phyloP scores from a whole-genome alignment of 2,888 invertebrate genomes.

The Oligia strigilis region DNA sequence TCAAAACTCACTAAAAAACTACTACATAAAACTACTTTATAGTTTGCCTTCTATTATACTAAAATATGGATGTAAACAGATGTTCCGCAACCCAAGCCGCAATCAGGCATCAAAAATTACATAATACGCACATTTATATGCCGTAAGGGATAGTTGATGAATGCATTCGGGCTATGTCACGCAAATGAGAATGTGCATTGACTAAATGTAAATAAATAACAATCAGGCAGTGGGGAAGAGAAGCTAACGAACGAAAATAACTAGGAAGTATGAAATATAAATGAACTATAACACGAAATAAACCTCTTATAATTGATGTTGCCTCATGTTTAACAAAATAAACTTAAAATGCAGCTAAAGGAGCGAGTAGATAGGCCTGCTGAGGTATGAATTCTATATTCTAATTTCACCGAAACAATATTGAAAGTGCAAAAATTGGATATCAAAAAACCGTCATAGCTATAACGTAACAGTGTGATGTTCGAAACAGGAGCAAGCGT shows the following conservation, averaged over 20 bases:
- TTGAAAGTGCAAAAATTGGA: slow-evolving; percentile 16
- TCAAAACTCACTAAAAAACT: neutral
- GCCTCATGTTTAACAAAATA: slow-evolving; percentile 22
- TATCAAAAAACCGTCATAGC: slow-evolving; percentile 42
- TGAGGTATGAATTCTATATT: neutral
- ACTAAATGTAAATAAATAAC: slow-evolving; percentile 51
- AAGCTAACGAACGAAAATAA: slow-evolving; percentile 47
- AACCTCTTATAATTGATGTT: slow-evolving; percentile 8
- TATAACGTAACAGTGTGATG: slow-evolving; percentile 53
- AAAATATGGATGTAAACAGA: slow-evolving; percentile 52
- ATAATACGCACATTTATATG: slow-evolving; percentile 59
- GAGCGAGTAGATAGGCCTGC: neutral
- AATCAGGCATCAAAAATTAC: slow-evolving; percentile 45
- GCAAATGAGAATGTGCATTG: slow-evolving; percentile 53
- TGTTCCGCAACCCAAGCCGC: slow-evolving; percentile 21
- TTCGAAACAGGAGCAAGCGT: slow-evolving; percentile 78
- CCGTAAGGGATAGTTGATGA: slow-evolving; percentile 48
- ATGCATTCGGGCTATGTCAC: slow-evolving; percentile 55
- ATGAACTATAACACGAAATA: slow-evolving; percentile 33
- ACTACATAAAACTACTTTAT: too few relatives aligned
- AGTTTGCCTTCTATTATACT: slow-evolving; percentile 32
- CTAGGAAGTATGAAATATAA: slow-evolving; percentile 30
- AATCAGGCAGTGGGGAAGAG: slow-evolving; percentile 38
- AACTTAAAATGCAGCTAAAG: neutral
- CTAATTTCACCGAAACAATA: slow-evolving; percentile 2